Percentiles rank a stretch among this genome's conserved stretches.
These are phyloP conservation scores for Gnathonemus echidnorhynchus DNA, from an alignment of 2,113 vertebrate species.

Conservation along the genomic window DNA sequence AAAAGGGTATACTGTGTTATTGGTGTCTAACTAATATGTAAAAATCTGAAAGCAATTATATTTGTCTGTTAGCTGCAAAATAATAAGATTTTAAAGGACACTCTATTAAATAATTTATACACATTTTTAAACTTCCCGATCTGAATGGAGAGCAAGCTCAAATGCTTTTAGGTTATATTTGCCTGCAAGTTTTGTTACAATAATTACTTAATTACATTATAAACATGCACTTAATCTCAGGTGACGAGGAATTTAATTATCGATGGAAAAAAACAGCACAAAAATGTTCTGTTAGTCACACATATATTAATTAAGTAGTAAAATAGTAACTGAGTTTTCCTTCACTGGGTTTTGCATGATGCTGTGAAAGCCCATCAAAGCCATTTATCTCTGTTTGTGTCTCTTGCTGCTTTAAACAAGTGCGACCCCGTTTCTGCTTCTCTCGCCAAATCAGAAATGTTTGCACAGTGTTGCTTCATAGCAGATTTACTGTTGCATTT, in stretches of 20 bases:
- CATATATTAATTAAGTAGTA: neutral
- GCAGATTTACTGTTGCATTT: neutral
- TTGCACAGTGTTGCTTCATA: neutral
- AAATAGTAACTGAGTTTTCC: neutral
- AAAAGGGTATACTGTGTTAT: neutral
- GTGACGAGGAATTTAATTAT: neutral
- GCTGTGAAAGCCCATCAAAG: neutral
- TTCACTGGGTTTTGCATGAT: neutral
- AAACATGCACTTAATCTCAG: neutral
- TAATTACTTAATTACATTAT: neutral
- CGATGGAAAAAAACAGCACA: neutral
- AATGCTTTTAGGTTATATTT: neutral
- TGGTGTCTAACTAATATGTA: neutral
- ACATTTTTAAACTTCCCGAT: neutral
- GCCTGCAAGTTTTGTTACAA: neutral
- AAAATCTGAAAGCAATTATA: slow-evolving; percentile 6
- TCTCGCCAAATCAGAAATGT: neutral
- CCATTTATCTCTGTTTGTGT: neutral
- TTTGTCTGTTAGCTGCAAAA: neutral
- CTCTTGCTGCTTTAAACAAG: neutral
- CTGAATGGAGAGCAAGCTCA: neutral
- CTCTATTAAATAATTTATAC: neutral
- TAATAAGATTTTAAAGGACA: neutral
- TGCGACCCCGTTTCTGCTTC: neutral
- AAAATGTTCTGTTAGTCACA: neutral